Evolutionary conservation across 2,797 vertebrate species (phyloP).

Genomic region (Microctenopoma steveboyesi): DNA sequence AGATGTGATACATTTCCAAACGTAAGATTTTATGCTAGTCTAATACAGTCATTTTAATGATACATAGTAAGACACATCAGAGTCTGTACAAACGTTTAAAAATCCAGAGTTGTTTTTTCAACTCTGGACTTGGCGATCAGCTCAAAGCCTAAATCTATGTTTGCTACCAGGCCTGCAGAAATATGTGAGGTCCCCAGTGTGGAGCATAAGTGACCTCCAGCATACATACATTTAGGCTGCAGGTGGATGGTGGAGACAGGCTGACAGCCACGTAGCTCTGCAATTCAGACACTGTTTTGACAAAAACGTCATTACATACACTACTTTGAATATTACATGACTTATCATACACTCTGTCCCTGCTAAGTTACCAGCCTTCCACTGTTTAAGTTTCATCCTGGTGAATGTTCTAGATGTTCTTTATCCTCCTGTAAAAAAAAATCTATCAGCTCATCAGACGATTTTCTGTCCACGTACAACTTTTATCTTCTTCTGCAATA

Average conservation of each 20-base stretch:
- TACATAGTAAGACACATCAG: not conserved
- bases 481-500: constrained; percentile 6
- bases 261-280: constrained; percentile 19
- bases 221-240: constrained; percentile 13
- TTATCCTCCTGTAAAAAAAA: not conserved
- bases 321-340: not conserved
- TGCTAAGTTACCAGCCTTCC: not conserved
- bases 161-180: constrained; percentile 16
- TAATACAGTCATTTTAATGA: not conserved
- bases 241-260: constrained; percentile 27
- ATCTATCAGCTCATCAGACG: not conserved
- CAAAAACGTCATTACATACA: constrained; percentile 16
- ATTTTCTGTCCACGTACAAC: not conserved
- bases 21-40: not conserved
- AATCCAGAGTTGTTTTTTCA: not conserved
- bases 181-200: constrained; percentile 10
- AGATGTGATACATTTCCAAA: constrained; percentile 1
- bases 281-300: constrained; percentile 14
- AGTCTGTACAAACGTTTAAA: not conserved
- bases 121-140: not conserved
- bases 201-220: constrained; percentile 38
- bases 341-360: not conserved
- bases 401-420: not conserved
- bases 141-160: not conserved
- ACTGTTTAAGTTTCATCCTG: not conserved